phyloP scores from a whole-genome alignment of 1,140 invertebrate species.

The Diorhabda sublineata region DNA sequence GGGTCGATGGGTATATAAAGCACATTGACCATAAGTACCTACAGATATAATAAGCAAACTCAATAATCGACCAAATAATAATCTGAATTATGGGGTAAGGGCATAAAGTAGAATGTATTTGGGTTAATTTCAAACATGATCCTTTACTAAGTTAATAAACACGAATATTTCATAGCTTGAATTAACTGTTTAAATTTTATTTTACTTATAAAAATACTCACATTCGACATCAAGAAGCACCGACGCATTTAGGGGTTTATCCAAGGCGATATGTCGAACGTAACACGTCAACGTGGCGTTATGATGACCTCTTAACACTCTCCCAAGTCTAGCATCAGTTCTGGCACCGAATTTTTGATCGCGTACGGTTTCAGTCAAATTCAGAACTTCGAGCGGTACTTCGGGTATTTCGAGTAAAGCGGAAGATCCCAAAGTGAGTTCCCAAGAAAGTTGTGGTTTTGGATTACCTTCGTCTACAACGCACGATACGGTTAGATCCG shows the following conservation, averaged over 20 bases:
- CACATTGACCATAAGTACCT: too few relatives aligned
- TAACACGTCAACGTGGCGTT: conserved; percentile 71
- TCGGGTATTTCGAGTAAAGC: conserved; percentile 54
- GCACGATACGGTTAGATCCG: conserved; percentile 73
- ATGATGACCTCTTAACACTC: conserved; percentile 67
- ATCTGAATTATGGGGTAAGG: too few relatives aligned
- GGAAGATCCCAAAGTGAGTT: conserved; percentile 58
- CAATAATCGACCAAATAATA: too few relatives aligned
- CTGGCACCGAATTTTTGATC: conserved; percentile 53
- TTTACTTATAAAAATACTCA: conserved; percentile 53
- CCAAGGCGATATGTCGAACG: conserved; percentile 65
- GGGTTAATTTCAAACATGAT: too few relatives aligned
- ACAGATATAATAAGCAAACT: too few relatives aligned
- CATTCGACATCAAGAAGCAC: conserved; percentile 76
- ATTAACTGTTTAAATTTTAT: too few relatives aligned
- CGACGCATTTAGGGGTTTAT: conserved; percentile 63
- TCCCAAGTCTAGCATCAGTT: conserved; percentile 61
- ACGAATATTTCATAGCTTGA: too few relatives aligned
- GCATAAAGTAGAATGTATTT: too few relatives aligned
- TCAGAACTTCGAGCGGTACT: conserved; percentile 47
- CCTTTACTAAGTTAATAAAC: too few relatives aligned
- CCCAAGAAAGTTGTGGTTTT: conserved; percentile 67
- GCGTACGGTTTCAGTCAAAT: conserved; percentile 42
- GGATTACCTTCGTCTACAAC: conserved; percentile 80
- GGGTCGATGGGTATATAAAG: too few relatives aligned